Base-by-base conservation (phyloP, 2,888 invertebrate species). In the Opisthograptis luteolata region DNA sequence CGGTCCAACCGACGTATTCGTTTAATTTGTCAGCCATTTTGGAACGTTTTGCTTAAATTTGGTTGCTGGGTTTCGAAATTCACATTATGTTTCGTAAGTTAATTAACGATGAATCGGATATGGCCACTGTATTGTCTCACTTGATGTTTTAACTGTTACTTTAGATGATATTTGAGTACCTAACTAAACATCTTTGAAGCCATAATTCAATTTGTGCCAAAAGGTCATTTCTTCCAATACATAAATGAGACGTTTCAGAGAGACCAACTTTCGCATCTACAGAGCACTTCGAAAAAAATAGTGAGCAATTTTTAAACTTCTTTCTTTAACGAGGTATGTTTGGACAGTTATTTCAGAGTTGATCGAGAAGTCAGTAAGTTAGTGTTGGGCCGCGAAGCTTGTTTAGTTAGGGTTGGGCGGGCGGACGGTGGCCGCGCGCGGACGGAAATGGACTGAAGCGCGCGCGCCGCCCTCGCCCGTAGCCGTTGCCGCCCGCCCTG, bases 1-100 rank as follows among this genome's bases (percentile, higher is more conserved):
- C 96, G 1, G 93, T 80, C 40, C 94, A 83, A 0, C 96, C 96
- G 75, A 96, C 94, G 76, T 96, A 96, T 64, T 95, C 95, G 68
- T 95, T 93, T 42, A 96, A 80, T 78, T 96, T 96, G 61, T 96
- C 96, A 70, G 94, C 94, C 94, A 94, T 94, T 61, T 62, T 43
- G 3, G 10, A 13, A 25, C 20, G 12, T 40, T 40, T 13, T 2
- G n/a, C 1, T 47, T 35, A 3, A 41, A 22, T 17, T 36, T 30
- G 17, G 4, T 3, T 15, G 6, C 17, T 30, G 4, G 2, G 5
- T 15, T 17, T 30, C n/a, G 3, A n/a, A 22, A 0, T 19, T 44
- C 31, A 35, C 20, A 36, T 44, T 10, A n/a, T 42, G 9, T 2
- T 6, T 19, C 0, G 1, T n/a, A 10, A 10, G 19, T 28, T 24